Evolutionary conservation across 2,888 invertebrate genomes (phyloP).

Genomic region (Nomada lathburiana): DNA sequence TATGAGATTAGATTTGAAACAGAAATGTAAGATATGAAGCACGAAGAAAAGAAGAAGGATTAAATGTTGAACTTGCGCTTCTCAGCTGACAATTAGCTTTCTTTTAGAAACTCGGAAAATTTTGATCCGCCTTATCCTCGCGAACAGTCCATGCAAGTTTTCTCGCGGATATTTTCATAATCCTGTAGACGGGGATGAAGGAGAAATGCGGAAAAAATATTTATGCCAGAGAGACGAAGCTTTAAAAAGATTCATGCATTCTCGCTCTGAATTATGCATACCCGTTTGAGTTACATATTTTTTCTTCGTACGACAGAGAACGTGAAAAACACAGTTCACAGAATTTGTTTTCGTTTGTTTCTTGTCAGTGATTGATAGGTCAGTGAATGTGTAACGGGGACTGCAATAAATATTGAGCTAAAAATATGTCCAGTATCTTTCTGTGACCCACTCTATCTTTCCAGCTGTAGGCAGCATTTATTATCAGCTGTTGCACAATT

Average conservation of each 20-base stretch:
- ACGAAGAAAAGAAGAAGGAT: neutral
- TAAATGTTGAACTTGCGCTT: neutral
- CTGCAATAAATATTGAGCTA: neutral
- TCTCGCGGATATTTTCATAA: conserved; percentile 5
- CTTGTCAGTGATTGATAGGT: neutral
- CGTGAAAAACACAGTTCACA: neutral
- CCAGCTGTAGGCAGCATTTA: neutral
- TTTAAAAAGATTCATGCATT: neutral
- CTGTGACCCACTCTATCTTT: neutral
- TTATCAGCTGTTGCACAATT: neutral
- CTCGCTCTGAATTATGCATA: neutral
- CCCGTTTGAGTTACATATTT: neutral
- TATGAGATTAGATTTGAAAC: too few species aligned
- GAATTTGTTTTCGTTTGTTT: neutral
- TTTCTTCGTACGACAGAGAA: neutral
- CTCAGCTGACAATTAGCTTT: conserved; percentile 11
- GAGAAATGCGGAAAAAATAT: neutral
- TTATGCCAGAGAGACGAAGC: neutral
- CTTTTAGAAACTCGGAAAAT: neutral
- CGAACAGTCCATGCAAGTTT: neutral
- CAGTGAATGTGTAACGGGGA: neutral
- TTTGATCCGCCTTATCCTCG: conserved; percentile 10
- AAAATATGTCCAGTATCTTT: too few species aligned
- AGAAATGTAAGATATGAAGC: too few species aligned
- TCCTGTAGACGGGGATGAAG: neutral